These are phyloP conservation scores for Micronisus gabar DNA, from an alignment of 2,113 vertebrate genomes.

Conservation along the genomic window DNA sequence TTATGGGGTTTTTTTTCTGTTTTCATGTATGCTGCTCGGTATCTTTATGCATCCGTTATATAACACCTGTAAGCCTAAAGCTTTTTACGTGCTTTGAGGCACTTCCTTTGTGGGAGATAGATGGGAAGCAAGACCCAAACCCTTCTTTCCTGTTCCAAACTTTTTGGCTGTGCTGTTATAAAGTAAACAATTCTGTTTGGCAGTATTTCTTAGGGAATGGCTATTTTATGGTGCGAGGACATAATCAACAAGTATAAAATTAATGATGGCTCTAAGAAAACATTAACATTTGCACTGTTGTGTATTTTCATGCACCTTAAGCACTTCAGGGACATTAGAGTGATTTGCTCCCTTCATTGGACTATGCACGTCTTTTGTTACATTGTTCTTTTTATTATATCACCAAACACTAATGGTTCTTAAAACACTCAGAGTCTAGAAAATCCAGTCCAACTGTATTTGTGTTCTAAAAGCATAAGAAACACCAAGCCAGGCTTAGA, in stretches of 20 bases:
- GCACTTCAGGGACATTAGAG: background rate
- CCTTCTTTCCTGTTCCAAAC: background rate
- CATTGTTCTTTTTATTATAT: background rate
- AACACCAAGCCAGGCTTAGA: background rate
- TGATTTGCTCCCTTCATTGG: background rate
- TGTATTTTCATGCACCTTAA: background rate
- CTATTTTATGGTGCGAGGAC: background rate
- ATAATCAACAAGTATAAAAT: background rate
- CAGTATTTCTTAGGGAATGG: background rate
- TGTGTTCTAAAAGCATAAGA: background rate
- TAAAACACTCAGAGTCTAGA: background rate
- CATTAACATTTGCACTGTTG: background rate
- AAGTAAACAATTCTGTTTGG: background rate
- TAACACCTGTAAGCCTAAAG: background rate
- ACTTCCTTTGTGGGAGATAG: background rate
- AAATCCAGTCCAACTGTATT: background rate
- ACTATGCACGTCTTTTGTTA: background rate
- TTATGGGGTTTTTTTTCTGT: constrained; percentile 38
- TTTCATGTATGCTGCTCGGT: constrained; percentile 54
- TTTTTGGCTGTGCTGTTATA: background rate
- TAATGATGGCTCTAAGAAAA: background rate
- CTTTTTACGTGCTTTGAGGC: background rate
- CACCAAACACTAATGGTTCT: background rate
- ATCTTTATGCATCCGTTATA: background rate
- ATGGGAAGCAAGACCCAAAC: background rate